Conservation (phyloP, 1,140 invertebrate genomes). For the Leptinotarsa undecemlineata region DNA sequence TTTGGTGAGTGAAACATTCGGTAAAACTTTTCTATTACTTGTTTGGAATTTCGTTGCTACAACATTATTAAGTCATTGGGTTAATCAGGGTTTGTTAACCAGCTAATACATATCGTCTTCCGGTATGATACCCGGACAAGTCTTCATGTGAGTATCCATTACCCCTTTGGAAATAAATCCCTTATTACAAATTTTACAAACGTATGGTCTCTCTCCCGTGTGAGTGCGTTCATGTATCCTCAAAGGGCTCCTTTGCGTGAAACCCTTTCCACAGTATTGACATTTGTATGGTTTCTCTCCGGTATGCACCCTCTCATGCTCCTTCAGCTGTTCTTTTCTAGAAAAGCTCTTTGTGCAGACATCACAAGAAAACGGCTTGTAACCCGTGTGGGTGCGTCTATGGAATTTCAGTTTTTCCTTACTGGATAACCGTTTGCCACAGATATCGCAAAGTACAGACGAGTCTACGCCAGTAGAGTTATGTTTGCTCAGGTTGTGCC, state of each 20-base stretch:
- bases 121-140: conserved; percentile 25
- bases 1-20: too few species aligned
- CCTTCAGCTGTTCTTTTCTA: conserved; percentile 64
- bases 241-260: conserved; percentile 74
- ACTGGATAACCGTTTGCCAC: conserved; percentile 75
- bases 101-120: conserved; percentile 1
- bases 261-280: conserved; percentile 72
- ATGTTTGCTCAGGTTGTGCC: conserved; percentile 51
- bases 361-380: conserved; percentile 74
- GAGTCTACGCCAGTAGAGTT: conserved; percentile 39
- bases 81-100: too few species aligned
- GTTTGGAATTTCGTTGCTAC: too few species aligned
- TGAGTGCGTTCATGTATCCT: conserved; percentile 66
- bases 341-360: conserved; percentile 68
- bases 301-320: conserved; percentile 67
- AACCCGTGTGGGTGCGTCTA: conserved; percentile 70
- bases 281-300: conserved; percentile 69
- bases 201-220: conserved; percentile 59
- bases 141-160: conserved; percentile 43
- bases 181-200: conserved; percentile 57
- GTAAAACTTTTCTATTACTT: too few species aligned
- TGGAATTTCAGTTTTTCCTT: conserved; percentile 73
- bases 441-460: conserved; percentile 67
- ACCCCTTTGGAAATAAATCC: conserved; percentile 51
- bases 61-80: too few species aligned